These are phyloP conservation scores for Echeneis naucrates DNA, from an alignment of 2,797 vertebrate species.

Conservation along the genomic window DNA sequence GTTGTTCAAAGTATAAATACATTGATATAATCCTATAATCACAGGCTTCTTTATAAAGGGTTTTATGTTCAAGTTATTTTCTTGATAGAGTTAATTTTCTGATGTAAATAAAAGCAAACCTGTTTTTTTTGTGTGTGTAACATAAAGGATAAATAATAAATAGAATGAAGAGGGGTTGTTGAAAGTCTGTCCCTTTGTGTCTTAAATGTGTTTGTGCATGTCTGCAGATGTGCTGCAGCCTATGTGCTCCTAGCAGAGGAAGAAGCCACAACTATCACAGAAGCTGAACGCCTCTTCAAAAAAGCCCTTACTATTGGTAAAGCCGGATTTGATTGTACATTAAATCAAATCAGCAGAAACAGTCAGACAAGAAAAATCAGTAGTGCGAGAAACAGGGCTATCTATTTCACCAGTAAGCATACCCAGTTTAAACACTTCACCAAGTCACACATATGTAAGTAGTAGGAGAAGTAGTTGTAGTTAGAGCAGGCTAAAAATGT, in stretches of 20 bases:
- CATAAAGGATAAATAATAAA: slow-evolving; percentile 15
- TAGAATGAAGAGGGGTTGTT: background rate
- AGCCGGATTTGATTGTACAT: background rate
- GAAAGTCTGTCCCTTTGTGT: background rate
- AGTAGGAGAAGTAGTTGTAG: slow-evolving; percentile 3
- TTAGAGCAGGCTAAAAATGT: background rate
- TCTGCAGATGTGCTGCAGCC: slow-evolving; percentile 91
- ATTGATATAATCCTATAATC: background rate
- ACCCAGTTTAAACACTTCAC: background rate
- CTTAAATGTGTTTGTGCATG: background rate
- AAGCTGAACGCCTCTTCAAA: slow-evolving; percentile 96
- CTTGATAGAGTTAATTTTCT: background rate
- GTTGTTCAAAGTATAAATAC: background rate
- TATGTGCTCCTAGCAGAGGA: slow-evolving; percentile 98
- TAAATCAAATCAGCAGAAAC: background rate
- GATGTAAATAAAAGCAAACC: slow-evolving; percentile 4
- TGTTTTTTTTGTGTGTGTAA: background rate
- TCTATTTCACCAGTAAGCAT: background rate
- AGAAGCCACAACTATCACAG: slow-evolving; percentile 96
- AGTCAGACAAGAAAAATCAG: no score
- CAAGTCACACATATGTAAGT: slow-evolving; percentile 7
- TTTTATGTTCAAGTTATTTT: background rate
- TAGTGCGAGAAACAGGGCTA: background rate
- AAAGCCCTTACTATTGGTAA: slow-evolving; percentile 95
- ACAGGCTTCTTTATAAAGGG: background rate